These are phyloP conservation scores for Agrilus planipennis DNA, from an alignment of 1,140 invertebrate species.

Conservation along the genomic window DNA sequence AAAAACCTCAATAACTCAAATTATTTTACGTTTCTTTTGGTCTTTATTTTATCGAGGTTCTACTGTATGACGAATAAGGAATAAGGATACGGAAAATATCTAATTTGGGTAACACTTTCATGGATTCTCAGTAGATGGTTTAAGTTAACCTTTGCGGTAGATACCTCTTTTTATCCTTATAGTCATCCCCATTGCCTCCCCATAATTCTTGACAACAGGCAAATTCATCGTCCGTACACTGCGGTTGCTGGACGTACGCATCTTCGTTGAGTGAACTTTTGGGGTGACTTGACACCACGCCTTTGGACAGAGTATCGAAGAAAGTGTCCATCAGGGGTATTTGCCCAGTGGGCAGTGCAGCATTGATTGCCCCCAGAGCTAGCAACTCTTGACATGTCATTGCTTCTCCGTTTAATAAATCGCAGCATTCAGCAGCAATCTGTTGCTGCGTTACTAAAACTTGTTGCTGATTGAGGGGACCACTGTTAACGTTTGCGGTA, in stretches of 20 bases:
- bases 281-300: constrained; percentile 35
- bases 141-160: too few species aligned
- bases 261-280: constrained; percentile 23
- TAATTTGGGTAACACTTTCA: too few species aligned
- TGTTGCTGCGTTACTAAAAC: constrained; percentile 27
- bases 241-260: constrained; percentile 17
- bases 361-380: constrained; percentile 79
- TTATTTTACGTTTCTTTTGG: too few species aligned
- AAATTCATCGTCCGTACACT: constrained; percentile 46
- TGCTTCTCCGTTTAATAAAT: constrained; percentile 41
- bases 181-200: constrained; percentile 44
- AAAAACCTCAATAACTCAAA: too few species aligned
- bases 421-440: constrained; percentile 36
- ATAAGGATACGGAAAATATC: too few species aligned
- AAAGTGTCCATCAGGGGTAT: constrained; percentile 69
- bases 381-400: constrained; percentile 88
- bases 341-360: constrained; percentile 79
- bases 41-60: too few species aligned
- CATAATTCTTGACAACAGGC: constrained; percentile 60
- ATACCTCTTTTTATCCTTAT: constrained; percentile 34
- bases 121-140: too few species aligned
- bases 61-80: too few species aligned
- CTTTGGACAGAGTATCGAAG: constrained; percentile 66
- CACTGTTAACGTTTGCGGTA: constrained; percentile 26
- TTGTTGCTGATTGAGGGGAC: too few species aligned